Conservation (phyloP, 2,113 vertebrate species). For the Falcunculus frontatus region DNA sequence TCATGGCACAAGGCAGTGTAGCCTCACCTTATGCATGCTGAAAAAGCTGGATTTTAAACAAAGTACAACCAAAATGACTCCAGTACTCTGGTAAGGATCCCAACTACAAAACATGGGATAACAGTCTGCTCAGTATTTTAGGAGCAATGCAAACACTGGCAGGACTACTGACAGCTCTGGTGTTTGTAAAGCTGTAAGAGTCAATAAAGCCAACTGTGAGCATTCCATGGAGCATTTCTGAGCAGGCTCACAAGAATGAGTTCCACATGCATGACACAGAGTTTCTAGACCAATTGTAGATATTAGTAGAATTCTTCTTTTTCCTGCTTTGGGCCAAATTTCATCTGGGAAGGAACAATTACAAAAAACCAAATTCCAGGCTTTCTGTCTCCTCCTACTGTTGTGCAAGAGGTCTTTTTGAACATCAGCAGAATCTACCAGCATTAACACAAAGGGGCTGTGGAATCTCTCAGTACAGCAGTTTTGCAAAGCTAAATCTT, state of each 20-base stretch:
- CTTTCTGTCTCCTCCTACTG: not conserved
- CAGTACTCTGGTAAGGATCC: not conserved
- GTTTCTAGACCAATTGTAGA: not conserved
- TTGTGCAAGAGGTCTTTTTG: not conserved
- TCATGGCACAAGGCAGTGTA: not conserved
- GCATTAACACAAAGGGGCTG: not conserved
- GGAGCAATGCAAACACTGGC: slow-evolving; percentile 1
- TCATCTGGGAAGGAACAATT: not conserved
- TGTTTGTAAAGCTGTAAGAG: not conserved
- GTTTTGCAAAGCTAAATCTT: not conserved
- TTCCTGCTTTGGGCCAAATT: not conserved
- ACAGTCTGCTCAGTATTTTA: not conserved
- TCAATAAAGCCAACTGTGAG: slow-evolving; percentile 1
- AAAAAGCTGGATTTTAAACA: not conserved
- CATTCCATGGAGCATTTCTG: not conserved
- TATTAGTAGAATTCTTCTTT: not conserved
- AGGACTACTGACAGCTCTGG: not conserved
- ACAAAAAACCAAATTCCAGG: not conserved
- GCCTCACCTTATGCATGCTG: not conserved
- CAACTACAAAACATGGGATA: not conserved
- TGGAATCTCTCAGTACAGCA: not conserved
- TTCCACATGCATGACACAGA: not conserved
- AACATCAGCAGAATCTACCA: not conserved
- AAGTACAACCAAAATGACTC: not conserved
- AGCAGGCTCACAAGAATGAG: not conserved